Percentiles rank a stretch among this genome's conserved stretches.
phyloP scores from a whole-genome alignment of 2,888 invertebrate genomes.

The Clistopyga incitator region DNA sequence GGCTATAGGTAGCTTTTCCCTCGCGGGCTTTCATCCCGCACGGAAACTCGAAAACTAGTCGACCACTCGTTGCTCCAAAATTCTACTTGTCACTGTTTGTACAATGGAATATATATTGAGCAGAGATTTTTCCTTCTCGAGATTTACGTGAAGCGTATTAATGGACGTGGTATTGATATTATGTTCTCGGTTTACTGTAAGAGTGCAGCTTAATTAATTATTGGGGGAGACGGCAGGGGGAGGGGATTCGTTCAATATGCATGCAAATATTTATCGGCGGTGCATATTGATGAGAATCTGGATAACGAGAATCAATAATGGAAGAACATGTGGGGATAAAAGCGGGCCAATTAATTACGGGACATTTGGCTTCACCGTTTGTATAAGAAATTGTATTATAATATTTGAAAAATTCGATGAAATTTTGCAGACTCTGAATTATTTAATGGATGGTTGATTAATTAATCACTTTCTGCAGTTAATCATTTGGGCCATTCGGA shows the following conservation, averaged over 20 bases:
- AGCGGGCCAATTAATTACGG: neutral
- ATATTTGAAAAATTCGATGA: neutral
- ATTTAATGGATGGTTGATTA: neutral
- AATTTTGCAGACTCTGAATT: neutral
- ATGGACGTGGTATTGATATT: neutral
- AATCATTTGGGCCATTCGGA: too few relatives aligned
- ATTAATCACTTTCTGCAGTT: too few relatives aligned
- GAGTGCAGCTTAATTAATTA: neutral
- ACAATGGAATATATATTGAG: neutral
- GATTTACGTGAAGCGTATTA: neutral
- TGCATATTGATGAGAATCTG: neutral
- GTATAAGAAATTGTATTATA: neutral
- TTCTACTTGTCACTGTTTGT: neutral
- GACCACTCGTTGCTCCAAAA: slow-evolving; percentile 48
- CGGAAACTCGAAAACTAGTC: slow-evolving; percentile 15
- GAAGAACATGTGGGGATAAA: neutral
- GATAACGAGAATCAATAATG: slow-evolving; percentile 5
- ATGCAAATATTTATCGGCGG: neutral
- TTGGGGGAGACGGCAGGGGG: too few relatives aligned
- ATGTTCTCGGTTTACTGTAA: neutral
- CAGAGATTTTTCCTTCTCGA: neutral
- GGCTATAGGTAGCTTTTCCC: neutral
- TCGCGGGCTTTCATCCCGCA: slow-evolving; percentile 30
- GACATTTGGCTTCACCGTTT: neutral
- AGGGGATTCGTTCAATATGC: slow-evolving; percentile 33